These are phyloP conservation scores for Pogonomyrmex barbatus DNA, from an alignment of 1,140 invertebrate genomes.

Conservation along the genomic window DNA sequence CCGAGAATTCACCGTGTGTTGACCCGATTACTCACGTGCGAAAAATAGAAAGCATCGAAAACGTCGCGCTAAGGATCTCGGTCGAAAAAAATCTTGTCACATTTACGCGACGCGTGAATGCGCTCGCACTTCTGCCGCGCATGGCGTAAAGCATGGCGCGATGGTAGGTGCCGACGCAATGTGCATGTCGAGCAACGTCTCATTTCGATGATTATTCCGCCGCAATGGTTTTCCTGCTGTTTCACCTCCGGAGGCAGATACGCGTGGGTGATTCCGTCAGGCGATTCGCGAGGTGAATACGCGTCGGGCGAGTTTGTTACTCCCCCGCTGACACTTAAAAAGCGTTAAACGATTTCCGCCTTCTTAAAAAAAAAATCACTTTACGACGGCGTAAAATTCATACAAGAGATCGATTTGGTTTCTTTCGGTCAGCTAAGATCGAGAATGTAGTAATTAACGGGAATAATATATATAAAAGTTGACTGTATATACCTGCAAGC, in stretches of 20 bases:
- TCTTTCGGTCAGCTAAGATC: not conserved
- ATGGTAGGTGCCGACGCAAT: constrained; percentile 43
- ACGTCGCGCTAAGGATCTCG: not conserved
- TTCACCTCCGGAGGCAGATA: constrained; percentile 57
- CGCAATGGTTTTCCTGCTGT: constrained; percentile 60
- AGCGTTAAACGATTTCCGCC: constrained; percentile 12
- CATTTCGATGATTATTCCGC: constrained; percentile 55
- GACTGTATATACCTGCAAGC: not conserved
- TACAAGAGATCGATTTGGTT: not conserved
- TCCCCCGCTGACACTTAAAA: constrained; percentile 16
- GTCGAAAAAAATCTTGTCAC: not conserved
- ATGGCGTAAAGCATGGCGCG: constrained; percentile 6
- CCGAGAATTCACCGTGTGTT: constrained; percentile 17
- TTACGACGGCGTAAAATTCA: not conserved
- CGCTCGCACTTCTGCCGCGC: not conserved
- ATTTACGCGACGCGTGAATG: not conserved
- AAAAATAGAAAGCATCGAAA: constrained; percentile 58
- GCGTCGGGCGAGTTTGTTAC: constrained; percentile 52
- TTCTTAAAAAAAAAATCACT: constrained; percentile 1
- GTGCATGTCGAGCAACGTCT: constrained; percentile 34
- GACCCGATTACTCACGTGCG: constrained; percentile 41
- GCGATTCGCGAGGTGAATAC: constrained; percentile 41
- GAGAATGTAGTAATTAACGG: not conserved
- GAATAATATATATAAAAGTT: not conserved
- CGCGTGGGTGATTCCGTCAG: constrained; percentile 62